phyloP scores from a whole-genome alignment of 92 coral and sea anemone species.

The Pocillopora grandis region DNA sequence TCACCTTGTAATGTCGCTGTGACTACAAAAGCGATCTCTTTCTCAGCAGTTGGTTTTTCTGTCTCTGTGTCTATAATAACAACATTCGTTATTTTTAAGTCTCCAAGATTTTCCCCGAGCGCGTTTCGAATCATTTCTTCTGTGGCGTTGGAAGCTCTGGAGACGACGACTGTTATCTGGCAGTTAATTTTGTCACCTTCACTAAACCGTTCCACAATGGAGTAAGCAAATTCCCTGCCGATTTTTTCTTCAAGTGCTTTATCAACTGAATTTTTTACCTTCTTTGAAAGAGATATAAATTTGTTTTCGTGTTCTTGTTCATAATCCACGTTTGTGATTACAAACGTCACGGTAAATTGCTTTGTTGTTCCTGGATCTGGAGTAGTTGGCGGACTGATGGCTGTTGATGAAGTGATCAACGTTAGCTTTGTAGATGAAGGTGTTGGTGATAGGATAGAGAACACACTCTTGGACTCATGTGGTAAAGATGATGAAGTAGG shows the following conservation, averaged over 20 bases:
- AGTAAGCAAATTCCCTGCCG: not conserved
- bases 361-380: not conserved
- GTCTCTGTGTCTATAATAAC: not conserved
- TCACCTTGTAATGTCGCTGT: conserved; percentile 14
- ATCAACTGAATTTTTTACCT: not conserved
- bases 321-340: conserved; percentile 23
- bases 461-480: not conserved
- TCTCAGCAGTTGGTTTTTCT: not conserved
- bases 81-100: not conserved
- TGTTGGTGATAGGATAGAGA: not conserved
- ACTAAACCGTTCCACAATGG: conserved; percentile 11
- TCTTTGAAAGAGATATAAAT: not conserved
- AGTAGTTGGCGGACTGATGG: not conserved
- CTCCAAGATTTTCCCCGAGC: not conserved
- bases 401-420: not conserved
- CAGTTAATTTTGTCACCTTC: conserved; percentile 10
- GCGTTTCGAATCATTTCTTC: not conserved
- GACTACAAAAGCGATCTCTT: conserved; percentile 6
- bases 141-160: not conserved
- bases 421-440: not conserved
- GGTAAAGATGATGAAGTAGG: not conserved
- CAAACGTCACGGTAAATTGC: not conserved
- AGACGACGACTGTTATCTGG: not conserved
- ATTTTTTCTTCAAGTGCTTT: not conserved
- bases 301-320: not conserved